phyloP scores from a whole-genome alignment of 2,797 vertebrate species.

The Gorsachius magnificus region DNA sequence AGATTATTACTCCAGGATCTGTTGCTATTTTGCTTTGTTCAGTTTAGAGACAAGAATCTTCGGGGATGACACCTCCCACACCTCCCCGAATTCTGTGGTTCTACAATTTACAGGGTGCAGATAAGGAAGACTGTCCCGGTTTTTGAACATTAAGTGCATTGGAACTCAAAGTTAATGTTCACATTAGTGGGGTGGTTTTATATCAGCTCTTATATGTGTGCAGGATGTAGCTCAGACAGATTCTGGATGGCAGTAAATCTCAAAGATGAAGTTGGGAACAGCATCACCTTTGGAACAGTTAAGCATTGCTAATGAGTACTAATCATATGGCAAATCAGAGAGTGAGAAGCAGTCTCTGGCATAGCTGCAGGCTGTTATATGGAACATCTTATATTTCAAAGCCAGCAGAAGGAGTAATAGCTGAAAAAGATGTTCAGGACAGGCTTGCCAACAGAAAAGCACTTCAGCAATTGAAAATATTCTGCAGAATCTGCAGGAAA shows the following conservation, averaged over 20 bases:
- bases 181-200: not conserved
- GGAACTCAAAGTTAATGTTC: not conserved
- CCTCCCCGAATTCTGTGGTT: not conserved
- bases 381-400: slow-evolving; percentile 34
- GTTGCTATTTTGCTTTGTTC: not conserved
- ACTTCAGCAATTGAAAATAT: not conserved
- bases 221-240: not conserved
- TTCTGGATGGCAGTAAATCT: not conserved
- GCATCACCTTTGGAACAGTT: not conserved
- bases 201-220: not conserved
- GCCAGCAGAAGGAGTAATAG: not conserved
- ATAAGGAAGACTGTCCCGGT: not conserved
- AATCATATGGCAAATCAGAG: slow-evolving; percentile 32
- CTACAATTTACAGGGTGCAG: not conserved
- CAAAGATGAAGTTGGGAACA: not conserved
- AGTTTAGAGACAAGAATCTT: not conserved
- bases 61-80: not conserved
- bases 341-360: slow-evolving; percentile 7
- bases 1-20: not conserved
- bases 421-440: slow-evolving; percentile 2
- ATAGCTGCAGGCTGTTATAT: slow-evolving; percentile 5
- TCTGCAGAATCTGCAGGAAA: not conserved
- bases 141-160: not conserved
- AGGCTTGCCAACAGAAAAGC: slow-evolving; percentile 2
- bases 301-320: slow-evolving; percentile 28